Evolutionary conservation across 1,140 invertebrate genomes (phyloP), one percentile per base, ranked within the genome.

Genomic region (Meloidogyne floridensis): DNA sequence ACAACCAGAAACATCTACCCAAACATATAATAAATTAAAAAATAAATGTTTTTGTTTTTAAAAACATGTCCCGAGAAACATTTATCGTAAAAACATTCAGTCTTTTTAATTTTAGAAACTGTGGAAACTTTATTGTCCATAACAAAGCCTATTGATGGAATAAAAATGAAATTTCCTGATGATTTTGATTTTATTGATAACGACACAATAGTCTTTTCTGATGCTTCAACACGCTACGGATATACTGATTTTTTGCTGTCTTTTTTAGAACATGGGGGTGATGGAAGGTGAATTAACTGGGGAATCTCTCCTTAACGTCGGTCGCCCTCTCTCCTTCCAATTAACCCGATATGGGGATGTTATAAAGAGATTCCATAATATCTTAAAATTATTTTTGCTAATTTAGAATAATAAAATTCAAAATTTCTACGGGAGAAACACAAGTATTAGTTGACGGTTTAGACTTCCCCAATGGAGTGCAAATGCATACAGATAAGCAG

Each of bases 401-500:
- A 70, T 76, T 78, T 13, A 86, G 84, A 75, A n/a, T 85, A 53
- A 70, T 85, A 20, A 47, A 86, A 80, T 51, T 70, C 7, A 87
- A 86, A 47, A 10, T 85, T 43, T 56, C 51, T n/a, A 87, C 84
- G 13, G 82, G 82, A 15, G 76, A 83, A 76, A 32, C 72, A 42
- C 51, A 73, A 10, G 77, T 80, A 2, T 42, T 85, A 18, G 59
- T 74, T 42, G 74, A 86, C 56, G 76, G 81, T 7, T 59, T 85
- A 47, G 54, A 43, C 56, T 85, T 85, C 53, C 80, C 84, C 9
- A 85, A 85, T 65, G 84, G 84, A 7, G 82, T 85, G n/a, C 84
- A 85, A 83, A 71, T 84, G 13, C 81, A 87, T 70, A 71, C 84
- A 15, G 84, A 85, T 69, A 70, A 69, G 43, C 53, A 85, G 51